Conservation (phyloP, 2,113 vertebrate species). For the Lophochroa leadbeateri region DNA sequence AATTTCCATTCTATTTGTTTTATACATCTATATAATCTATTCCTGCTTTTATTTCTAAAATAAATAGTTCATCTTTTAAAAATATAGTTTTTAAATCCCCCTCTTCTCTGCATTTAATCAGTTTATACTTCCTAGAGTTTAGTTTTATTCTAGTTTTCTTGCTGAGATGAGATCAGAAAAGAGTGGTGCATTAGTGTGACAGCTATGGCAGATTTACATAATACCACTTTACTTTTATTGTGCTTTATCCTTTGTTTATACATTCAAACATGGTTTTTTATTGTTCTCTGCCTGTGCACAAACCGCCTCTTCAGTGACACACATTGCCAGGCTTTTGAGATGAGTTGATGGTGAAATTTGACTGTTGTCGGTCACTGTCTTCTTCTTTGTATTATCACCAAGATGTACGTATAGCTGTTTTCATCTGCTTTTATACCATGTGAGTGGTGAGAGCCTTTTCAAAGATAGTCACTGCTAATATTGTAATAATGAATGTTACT, state of each 20-base stretch:
- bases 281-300: neutral
- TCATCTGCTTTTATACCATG: neutral
- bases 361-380: neutral
- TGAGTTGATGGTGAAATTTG: neutral
- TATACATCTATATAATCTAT: conserved; percentile 15
- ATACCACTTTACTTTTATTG: neutral
- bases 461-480: neutral
- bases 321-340: neutral
- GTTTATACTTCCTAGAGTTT: conserved; percentile 34
- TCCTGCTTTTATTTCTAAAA: conserved; percentile 45
- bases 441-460: neutral
- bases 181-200: neutral
- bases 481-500: neutral
- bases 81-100: conserved; percentile 28
- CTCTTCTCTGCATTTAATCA: conserved; percentile 42
- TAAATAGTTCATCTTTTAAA: conserved; percentile 36
- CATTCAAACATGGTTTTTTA: neutral
- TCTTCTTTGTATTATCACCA: neutral
- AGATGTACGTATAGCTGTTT: neutral
- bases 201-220: neutral
- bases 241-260: neutral
- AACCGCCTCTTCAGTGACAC: neutral
- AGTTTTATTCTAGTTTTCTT: conserved; percentile 21
- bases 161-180: conserved; percentile 20
- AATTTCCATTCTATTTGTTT: conserved; percentile 51